Evolutionary conservation across 2,888 invertebrate species (phyloP).

Genomic region (Gryllus longicercus): DNA sequence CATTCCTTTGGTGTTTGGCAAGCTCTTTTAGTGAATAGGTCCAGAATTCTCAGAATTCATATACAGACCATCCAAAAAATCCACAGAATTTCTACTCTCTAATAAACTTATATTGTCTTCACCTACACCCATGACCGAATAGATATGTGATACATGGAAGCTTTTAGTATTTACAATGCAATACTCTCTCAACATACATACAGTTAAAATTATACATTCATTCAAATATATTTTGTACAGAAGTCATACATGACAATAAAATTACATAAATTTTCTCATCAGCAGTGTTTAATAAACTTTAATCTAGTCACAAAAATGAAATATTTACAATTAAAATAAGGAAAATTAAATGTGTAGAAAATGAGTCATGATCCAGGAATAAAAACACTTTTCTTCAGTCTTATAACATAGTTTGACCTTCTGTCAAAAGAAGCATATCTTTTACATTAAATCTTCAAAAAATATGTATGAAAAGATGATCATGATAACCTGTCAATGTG

Average conservation of each 20-base stretch:
- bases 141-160: constrained; percentile 8
- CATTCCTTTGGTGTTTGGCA: background rate
- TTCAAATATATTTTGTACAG: background rate
- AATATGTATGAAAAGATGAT: no score
- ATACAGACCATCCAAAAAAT: background rate
- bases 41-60: constrained; percentile 1
- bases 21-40: background rate
- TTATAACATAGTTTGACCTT: background rate
- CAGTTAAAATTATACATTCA: background rate
- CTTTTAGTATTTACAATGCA: background rate
- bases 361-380: background rate
- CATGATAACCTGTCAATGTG: no score
- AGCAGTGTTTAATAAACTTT: background rate
- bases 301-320: no score
- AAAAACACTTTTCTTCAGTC: background rate
- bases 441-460: no score
- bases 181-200: background rate
- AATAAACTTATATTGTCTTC: constrained; percentile 2
- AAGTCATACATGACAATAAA: background rate
- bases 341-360: background rate
- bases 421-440: no score
- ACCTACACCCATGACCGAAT: background rate
- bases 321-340: background rate
- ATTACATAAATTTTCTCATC: background rate
- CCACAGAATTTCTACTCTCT: background rate